phyloP scores from a whole-genome alignment of 2,113 vertebrate species.

The Coptodon bakossiorum region DNA sequence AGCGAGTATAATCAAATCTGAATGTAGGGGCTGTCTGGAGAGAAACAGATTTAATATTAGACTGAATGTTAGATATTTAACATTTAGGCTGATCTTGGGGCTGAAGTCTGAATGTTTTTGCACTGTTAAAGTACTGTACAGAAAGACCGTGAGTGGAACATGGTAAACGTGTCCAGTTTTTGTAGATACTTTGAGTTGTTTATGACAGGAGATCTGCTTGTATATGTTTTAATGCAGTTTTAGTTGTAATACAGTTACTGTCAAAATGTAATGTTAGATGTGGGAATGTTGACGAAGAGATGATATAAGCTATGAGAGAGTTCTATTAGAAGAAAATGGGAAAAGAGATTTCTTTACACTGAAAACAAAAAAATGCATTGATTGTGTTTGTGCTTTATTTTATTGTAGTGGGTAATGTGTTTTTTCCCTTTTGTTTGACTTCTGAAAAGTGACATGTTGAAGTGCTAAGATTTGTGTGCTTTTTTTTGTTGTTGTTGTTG shows the following conservation, averaged over 20 bases:
- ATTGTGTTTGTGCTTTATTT: constrained; percentile 21
- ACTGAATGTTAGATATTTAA: background rate
- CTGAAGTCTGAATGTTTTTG: constrained; percentile 41
- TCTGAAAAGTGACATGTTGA: constrained; percentile 18
- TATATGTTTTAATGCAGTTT: constrained; percentile 12
- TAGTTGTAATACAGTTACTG: constrained; percentile 23
- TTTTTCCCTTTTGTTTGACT: background rate
- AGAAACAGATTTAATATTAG: background rate
- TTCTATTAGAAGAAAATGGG: constrained; percentile 8
- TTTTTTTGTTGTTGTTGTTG: background rate
- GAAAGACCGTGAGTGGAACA: background rate
- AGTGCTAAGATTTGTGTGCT: constrained; percentile 1
- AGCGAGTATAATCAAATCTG: constrained; percentile 39
- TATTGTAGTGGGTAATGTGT: background rate
- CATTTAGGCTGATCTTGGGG: background rate
- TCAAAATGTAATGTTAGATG: background rate
- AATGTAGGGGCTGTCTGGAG: constrained; percentile 42
- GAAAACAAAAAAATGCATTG: constrained; percentile 10
- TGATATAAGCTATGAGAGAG: constrained; percentile 53
- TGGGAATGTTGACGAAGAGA: constrained; percentile 18
- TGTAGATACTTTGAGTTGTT: constrained; percentile 15
- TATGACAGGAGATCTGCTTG: background rate
- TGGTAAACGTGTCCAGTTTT: constrained; percentile 2
- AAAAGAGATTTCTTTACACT: constrained; percentile 45
- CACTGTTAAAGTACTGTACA: constrained; percentile 67